Evolutionary conservation across 2,113 vertebrate species (phyloP), one percentile per base, ranked within the genome.

Genomic region (Parotia lawesii): DNA sequence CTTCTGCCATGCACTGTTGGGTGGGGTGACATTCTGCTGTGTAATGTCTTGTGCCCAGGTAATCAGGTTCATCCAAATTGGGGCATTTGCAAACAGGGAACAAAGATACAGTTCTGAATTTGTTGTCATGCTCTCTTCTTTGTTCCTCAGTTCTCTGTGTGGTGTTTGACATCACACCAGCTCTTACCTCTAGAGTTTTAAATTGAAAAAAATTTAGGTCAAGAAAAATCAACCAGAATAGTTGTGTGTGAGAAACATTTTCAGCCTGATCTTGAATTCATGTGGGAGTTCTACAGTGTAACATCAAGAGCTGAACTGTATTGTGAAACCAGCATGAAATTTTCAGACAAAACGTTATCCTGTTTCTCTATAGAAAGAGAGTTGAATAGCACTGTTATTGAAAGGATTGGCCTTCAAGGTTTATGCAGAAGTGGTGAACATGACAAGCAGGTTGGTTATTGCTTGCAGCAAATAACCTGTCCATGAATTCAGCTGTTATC

Each of bases 11-110:
- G 40, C 87, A 60, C 67, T 84, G 5, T 10, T 85, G 95, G 91
- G 93, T 94, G 96, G 67, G 48, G 78, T 91, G 56, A n/a, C 31
- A 1, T 85, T 93, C 51, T 87, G 24, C 77, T 73, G 10, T 58
- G 27, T 91, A 70, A 94, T 7, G 4, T 77, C 72, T 84, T 51
- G 35, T 91, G 79, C 64, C 64, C 89, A 86, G 72, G 85, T 94
- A 87, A 91, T 96, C 93, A 23, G 51, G 57, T 85, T 88, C 56
- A 88, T 62, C 67, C 93, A 93, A 82, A 76, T 9, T 77, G 67
- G 25, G 61, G 25, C 67, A 86, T 90, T 87, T 11, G 10, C 67
- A 79, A 83, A 62, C 27, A 42, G 51, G 23, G 37, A 87, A n/a
- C 38, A 67, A 80, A 94, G 91, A 95, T 95, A 94, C 18, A 77